Base-by-base conservation (phyloP, 2,797 vertebrate genomes). In the Pyrocephalus nanus region DNA sequence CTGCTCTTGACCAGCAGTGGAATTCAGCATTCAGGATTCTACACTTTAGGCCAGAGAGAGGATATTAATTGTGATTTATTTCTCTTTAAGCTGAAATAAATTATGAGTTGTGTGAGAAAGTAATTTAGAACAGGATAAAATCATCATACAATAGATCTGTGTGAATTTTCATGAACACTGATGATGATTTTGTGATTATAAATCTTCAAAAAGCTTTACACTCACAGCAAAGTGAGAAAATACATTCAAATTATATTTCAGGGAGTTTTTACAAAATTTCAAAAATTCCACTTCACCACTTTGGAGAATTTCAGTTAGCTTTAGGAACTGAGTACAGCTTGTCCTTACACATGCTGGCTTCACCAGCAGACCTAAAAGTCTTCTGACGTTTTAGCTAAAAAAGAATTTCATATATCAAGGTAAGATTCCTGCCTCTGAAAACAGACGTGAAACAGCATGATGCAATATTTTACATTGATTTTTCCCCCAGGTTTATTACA, bases 41-140 rank as follows among this genome's bases (percentile, higher is more conserved):
- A 42, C 11, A 62, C 7, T 74, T 83, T 14, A 57, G 42, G n/a
- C 30, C 23, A 92, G 43, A 36, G 5, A 50, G 61, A 90, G 36
- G 29, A 75, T 78, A 86, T 74, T 92, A 18, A 65, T 54, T 82
- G 40, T 12, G 66, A 92, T 92, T 93, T 82, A 72, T 47, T 84
- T 93, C 40, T 40, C 53, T 87, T 58, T 50, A 22, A 90, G 92
- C 36, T 77, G 48, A 96, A 93, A 90, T 20, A 86, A 95, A 88
- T 76, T 13, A 45, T 48, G 67, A 84, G 20, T 50, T 86, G 32
- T 71, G 16, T 19, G 34, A 92, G 26, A 87, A 93, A 89, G 22
- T 54, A 75, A 38, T 88, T 71, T 53, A 86, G 65, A 88, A 64
- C 12, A 70, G 45, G 77, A 84, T 78, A 70, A 96, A 88, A 82